phyloP scores from a whole-genome alignment of 2,888 invertebrate species.

The Megaustenia siamemsis region DNA sequence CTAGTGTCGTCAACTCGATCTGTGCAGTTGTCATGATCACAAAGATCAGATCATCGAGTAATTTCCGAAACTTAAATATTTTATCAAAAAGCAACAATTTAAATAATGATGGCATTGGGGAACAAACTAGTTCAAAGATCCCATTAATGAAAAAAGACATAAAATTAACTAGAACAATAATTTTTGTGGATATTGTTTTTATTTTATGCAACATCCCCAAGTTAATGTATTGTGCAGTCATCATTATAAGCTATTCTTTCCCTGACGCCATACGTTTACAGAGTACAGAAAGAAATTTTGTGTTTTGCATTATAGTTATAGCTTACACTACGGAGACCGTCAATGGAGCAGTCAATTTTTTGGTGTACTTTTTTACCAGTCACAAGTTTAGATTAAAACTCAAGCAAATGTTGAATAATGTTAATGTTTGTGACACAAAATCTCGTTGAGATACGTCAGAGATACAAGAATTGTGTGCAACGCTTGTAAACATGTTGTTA shows the following conservation, averaged over 20 bases:
- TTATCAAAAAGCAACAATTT: background rate
- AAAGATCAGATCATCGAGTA: background rate
- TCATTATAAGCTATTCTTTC: background rate
- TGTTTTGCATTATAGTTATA: background rate
- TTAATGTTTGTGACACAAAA: no score
- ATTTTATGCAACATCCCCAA: constrained; percentile 23
- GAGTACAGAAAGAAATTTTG: background rate
- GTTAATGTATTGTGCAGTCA: background rate
- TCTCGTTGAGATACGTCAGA: no score
- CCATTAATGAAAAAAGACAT: background rate
- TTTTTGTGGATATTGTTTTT: background rate
- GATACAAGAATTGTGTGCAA: no score
- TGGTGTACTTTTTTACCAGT: no score
- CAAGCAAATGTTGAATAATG: no score
- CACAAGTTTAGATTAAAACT: no score
- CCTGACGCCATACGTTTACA: background rate
- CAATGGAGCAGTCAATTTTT: background rate
- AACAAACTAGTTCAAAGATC: background rate
- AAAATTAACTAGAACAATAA: background rate
- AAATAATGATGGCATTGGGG: background rate
- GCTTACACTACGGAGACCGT: background rate
- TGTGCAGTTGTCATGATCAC: background rate
- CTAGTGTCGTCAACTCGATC: background rate
- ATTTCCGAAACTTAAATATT: background rate
- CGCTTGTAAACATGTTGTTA: no score